A percentile compares a stretch with the other conserved stretches of the same genome.
Evolutionary conservation across 2,888 invertebrate genomes (phyloP).

Genomic region (Andrena chrysosceles): DNA sequence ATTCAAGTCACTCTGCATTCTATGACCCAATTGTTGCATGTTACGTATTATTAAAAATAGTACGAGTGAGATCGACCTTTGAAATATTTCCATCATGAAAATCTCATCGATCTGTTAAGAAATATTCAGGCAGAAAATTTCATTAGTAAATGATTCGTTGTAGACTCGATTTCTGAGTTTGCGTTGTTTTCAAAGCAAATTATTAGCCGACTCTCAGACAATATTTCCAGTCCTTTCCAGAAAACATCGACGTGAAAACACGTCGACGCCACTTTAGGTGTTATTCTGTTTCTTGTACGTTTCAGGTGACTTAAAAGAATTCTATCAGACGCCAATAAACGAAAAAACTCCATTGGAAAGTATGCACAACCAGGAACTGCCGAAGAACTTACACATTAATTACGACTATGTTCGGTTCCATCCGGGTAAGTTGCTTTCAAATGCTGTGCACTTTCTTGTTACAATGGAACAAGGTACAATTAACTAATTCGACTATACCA

Average conservation of each 20-base stretch:
- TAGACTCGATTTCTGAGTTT: too few species aligned
- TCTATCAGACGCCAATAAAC: slow-evolving; percentile 91
- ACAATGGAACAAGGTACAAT: not conserved
- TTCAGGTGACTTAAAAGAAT: slow-evolving; percentile 89
- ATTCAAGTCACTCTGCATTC: too few species aligned
- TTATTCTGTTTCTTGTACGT: slow-evolving; percentile 49
- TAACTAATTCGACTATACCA: not conserved
- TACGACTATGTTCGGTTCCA: slow-evolving; percentile 93
- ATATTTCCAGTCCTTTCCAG: too few species aligned
- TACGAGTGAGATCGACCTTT: too few species aligned
- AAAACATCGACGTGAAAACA: not conserved
- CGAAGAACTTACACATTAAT: slow-evolving; percentile 95
- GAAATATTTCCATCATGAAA: too few species aligned
- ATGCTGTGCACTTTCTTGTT: not conserved
- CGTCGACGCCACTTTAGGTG: not conserved
- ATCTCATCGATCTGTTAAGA: too few species aligned
- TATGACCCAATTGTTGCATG: too few species aligned
- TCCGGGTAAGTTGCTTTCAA: slow-evolving; percentile 87
- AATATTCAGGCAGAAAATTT: too few species aligned
- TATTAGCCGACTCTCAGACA: too few species aligned
- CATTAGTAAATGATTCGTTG: too few species aligned
- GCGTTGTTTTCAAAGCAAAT: too few species aligned
- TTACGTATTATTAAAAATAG: too few species aligned
- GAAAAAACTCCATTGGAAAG: slow-evolving; percentile 91
- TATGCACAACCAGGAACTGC: slow-evolving; percentile 90